Evolutionary conservation across 2,113 vertebrate genomes (phyloP), one percentile per base, ranked within the genome.

Genomic region (Eubucco bourcierii): DNA sequence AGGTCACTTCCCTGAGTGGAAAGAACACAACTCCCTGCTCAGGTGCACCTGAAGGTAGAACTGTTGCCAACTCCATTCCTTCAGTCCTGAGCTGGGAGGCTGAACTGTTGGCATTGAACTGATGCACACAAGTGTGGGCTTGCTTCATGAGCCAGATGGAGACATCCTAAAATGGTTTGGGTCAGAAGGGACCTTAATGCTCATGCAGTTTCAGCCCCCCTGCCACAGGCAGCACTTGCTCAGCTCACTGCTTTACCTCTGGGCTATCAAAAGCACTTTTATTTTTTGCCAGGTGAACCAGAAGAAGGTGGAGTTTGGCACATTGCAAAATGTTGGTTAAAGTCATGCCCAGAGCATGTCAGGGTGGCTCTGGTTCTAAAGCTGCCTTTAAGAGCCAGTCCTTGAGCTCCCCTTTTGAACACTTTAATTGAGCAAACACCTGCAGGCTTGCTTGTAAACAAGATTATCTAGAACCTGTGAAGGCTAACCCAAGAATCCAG

Each of bases 361-460:
- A 58, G n/a, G 41, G 61, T 46, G 78, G 33, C 39, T 80, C 76
- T 58, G 81, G 65, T 58, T 95, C 82, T 15, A 9, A 64, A 61
- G 53, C 66, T 90, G 73, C 82, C 87, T 91, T 87, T 41, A 79
- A 66, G 80, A 90, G 46, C 15, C 10, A 74, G 60, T 55, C 10
- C n/a, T 50, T 75, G 44, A 64, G 34, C 65, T 95, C 87, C 80
- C 37, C 47, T 58, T 73, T 75, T 80, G 87, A 90, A 86, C 76
- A 65, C 91, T 92, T 95, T 85, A 93, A 91, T 74, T 75, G 89
- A 94, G 82, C 85, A 90, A 75, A 84, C 59, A 55, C 95, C 87
- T 91, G 87, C 88, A 84, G 84, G 84, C 71, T 94, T 95, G 96
- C 92, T 96, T 96, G 82, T 87, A 92, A 92, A 88, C 91, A 88